Conservation (phyloP, 2,888 invertebrate genomes). For the Sisyra terminalis region DNA sequence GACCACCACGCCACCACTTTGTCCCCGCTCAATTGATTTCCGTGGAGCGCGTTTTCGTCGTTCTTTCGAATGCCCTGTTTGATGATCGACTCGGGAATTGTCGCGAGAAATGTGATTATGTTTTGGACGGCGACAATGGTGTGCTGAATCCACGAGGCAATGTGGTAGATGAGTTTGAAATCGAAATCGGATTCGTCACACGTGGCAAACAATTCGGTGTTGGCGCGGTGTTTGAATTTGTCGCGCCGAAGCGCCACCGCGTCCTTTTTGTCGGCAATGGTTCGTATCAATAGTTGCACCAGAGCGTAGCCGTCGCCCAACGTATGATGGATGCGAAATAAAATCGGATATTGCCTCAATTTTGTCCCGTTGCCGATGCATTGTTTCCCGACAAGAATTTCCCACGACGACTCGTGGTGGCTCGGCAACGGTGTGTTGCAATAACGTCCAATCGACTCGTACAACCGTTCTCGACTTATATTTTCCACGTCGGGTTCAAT, state of each 20-base stretch:
- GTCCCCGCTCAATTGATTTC: constrained; percentile 26
- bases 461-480: constrained; percentile 22
- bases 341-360: constrained; percentile 21
- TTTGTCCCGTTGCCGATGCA: constrained; percentile 13
- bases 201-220: too few species aligned
- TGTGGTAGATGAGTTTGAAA: too few species aligned
- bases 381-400: constrained; percentile 28
- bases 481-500: constrained; percentile 16
- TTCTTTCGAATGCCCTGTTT: constrained; percentile 7
- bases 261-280: constrained; percentile 25
- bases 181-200: too few species aligned
- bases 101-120: neutral
- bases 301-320: constrained; percentile 36
- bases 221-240: neutral
- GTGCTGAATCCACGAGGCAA: neutral
- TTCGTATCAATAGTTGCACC: constrained; percentile 29
- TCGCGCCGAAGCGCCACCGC: neutral
- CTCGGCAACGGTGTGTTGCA: constrained; percentile 28
- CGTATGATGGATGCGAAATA: constrained; percentile 36
- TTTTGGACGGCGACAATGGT: neutral
- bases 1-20: constrained; percentile 27
- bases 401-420: constrained; percentile 31
- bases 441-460: constrained; percentile 24
- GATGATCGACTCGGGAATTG: neutral
- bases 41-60: constrained; percentile 30